These are phyloP conservation scores for Dicrostonyx torquatus DNA, from an alignment of 2,797 vertebrate species.

Conservation along the genomic window DNA sequence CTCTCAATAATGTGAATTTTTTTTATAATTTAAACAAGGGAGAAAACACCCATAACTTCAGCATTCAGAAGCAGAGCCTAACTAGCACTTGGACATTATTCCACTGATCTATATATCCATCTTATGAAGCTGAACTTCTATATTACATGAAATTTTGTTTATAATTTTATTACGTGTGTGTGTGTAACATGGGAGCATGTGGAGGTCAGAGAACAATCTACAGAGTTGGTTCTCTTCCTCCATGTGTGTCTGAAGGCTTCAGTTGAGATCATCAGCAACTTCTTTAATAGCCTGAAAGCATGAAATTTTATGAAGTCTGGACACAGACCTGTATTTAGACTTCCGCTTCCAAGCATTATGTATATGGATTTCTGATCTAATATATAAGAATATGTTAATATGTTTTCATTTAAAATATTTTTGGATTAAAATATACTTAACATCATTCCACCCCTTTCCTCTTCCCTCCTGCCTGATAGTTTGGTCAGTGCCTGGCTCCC, in stretches of 20 bases:
- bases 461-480: not conserved
- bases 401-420: not conserved
- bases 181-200: not conserved
- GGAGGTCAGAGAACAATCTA: not conserved
- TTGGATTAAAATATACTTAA: not conserved
- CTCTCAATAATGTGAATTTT: not conserved
- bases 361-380: slow-evolving; percentile 8
- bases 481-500: not conserved
- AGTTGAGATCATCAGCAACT: not conserved
- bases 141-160: not conserved
- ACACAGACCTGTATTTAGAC: slow-evolving; percentile 46
- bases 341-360: not conserved
- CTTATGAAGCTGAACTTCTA: slow-evolving; percentile 48
- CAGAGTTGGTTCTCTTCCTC: not conserved
- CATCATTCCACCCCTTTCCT: not conserved
- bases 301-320: slow-evolving; percentile 52
- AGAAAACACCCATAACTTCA: slow-evolving; percentile 27
- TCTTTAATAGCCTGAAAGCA: not conserved
- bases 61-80: slow-evolving; percentile 18
- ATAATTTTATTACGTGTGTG: not conserved
- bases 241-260: not conserved
- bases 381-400: not conserved
- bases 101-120: not conserved
- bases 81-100: slow-evolving; percentile 12
- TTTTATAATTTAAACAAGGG: not conserved